These are phyloP conservation scores for Andrena bucephala DNA, from an alignment of 2,888 invertebrate genomes.

Conservation along the genomic window DNA sequence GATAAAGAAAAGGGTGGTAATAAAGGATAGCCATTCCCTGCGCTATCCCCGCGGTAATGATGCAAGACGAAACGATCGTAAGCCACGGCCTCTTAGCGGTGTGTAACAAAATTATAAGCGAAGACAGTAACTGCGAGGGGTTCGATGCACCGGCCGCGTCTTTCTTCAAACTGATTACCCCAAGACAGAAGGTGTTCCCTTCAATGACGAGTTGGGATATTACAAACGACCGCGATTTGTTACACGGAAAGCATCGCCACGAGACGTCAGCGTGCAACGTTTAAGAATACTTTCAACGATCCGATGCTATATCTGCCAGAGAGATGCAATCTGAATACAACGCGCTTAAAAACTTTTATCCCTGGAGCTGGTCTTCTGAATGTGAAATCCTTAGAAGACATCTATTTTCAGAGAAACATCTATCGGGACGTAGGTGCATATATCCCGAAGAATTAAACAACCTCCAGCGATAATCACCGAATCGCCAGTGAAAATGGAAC, in stretches of 20 bases:
- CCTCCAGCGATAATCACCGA: neutral
- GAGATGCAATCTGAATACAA: neutral
- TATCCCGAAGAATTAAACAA: too few relatives aligned
- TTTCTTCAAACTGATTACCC: constrained; percentile 53
- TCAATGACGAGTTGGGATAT: constrained; percentile 13
- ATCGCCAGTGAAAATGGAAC: too few relatives aligned
- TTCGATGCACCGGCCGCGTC: constrained; percentile 52
- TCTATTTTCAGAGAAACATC: too few relatives aligned
- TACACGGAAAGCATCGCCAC: constrained; percentile 30
- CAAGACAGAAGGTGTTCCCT: constrained; percentile 39
- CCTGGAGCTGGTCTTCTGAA: too few relatives aligned
- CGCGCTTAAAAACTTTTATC: too few relatives aligned
- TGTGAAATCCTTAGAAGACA: too few relatives aligned
- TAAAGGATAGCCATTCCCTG: constrained; percentile 65
- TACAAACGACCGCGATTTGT: constrained; percentile 52
- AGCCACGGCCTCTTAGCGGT: constrained; percentile 64
- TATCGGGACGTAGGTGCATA: too few relatives aligned
- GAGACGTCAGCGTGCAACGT: neutral
- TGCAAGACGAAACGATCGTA: constrained; percentile 62
- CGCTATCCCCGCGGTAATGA: constrained; percentile 66
- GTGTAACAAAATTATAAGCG: constrained; percentile 66
- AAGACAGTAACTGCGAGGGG: constrained; percentile 51
- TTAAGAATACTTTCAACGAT: constrained; percentile 11
- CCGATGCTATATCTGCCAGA: neutral
- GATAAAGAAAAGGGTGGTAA: constrained; percentile 67